Base-by-base conservation (phyloP, 2,888 invertebrate species). In the Tillus elongatus region DNA sequence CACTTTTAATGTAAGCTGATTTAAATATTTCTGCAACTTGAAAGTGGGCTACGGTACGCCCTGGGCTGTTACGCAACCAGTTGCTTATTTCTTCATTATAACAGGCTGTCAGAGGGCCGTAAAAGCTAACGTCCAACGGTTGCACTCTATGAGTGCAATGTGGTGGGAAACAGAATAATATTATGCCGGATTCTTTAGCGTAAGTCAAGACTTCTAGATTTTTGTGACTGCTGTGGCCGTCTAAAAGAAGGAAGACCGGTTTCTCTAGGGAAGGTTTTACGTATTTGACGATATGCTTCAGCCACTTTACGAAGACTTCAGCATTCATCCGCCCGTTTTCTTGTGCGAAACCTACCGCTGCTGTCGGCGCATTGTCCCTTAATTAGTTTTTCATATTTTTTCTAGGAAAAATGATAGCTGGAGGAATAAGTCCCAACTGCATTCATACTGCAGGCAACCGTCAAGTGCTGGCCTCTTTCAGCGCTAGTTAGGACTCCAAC, bases 351-450 rank as follows among this genome's bases (percentile, higher is more conserved):
- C 58, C 60, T 41, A 65, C 48, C 13, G 65, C 46, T 12, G 50
- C 47, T 4, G 64, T 63, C 11, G 62, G 61, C 31, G 63, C 33
- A 27, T 45, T 48, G 38, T 44, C 52, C 16, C 60, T 57, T 61
- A 24, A 66, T 54, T 49, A 65, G 63, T 36, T 64, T 66, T 19
- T 50, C 41, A 2, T n/a, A n/a, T n/a, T n/a, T n/a, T n/a, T n/a
- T n/a, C n/a, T n/a, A n/a, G n/a, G n/a, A n/a, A n/a, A n/a, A n/a
- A n/a, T n/a, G n/a, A n/a, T n/a, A n/a, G n/a, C n/a, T n/a, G n/a
- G n/a, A n/a, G n/a, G n/a, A n/a, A n/a, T n/a, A n/a, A n/a, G n/a
- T n/a, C n/a, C n/a, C n/a, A n/a, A n/a, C n/a, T n/a, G n/a, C n/a
- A n/a, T n/a, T n/a, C n/a, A n/a, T n/a, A n/a, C n/a, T n/a, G n/a